Evolutionary conservation across 2,888 invertebrate species (phyloP).

Genomic region (Hartigia nigra): DNA sequence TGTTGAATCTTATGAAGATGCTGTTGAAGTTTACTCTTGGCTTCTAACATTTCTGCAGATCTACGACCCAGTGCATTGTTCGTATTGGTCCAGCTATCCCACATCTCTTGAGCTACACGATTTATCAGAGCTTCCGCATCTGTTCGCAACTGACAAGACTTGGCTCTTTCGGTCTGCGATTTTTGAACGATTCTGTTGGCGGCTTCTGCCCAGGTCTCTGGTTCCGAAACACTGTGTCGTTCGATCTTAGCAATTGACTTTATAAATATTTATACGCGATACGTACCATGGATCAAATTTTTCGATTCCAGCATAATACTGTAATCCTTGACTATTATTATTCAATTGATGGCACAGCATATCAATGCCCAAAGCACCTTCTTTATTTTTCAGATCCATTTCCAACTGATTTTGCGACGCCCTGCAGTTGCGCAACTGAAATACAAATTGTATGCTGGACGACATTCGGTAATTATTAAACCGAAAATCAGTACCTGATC

Average conservation of each 20-base stretch:
- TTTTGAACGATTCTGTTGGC: conserved; percentile 80
- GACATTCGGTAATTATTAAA: background rate
- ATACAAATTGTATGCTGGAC: background rate
- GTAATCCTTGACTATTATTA: conserved; percentile 82
- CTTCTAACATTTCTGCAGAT: conserved; percentile 81
- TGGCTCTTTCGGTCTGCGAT: conserved; percentile 85
- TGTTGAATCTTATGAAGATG: conserved; percentile 87
- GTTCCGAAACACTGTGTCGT: conserved; percentile 75
- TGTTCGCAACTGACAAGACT: conserved; percentile 80
- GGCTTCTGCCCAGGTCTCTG: conserved; percentile 85
- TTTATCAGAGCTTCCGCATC: conserved; percentile 85
- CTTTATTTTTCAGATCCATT: conserved; percentile 89
- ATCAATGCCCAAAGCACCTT: conserved; percentile 87
- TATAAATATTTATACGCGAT: conserved; percentile 33
- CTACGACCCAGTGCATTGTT: conserved; percentile 84
- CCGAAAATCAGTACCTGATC: conserved; percentile 64
- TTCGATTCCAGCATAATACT: conserved; percentile 89
- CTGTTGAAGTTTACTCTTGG: conserved; percentile 85
- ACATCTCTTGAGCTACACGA: conserved; percentile 83
- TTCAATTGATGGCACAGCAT: conserved; percentile 87
- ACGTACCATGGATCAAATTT: conserved; percentile 82
- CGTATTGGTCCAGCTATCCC: conserved; percentile 89
- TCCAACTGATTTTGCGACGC: conserved; percentile 89
- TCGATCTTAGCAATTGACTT: background rate
- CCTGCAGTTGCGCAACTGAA: conserved; percentile 77